phyloP scores from a whole-genome alignment of 2,113 vertebrate species.

The Balaenoptera acutorostrata region DNA sequence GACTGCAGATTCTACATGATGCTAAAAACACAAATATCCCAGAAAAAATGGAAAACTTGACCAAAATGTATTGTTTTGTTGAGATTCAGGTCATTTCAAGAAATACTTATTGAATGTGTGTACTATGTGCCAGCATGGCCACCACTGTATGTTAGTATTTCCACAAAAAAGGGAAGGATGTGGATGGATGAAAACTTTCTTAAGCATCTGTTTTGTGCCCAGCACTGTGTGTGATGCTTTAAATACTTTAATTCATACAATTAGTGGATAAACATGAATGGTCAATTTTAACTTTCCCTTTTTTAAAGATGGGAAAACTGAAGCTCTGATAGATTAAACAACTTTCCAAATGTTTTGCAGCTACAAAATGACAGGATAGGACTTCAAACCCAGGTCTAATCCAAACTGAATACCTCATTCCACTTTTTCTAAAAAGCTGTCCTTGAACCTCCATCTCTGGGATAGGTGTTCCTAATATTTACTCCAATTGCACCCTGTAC shows the following conservation, averaged over 20 bases:
- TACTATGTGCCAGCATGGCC: background rate
- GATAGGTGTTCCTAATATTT: background rate
- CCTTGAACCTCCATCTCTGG: background rate
- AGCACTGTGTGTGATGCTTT: accelerated
- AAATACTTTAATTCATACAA: background rate
- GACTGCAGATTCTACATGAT: background rate
- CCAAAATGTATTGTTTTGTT: background rate
- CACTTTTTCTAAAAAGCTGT: background rate
- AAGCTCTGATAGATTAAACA: background rate
- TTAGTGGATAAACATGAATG: background rate
- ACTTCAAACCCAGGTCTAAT: background rate
- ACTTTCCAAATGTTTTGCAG: background rate
- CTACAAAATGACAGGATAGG: background rate
- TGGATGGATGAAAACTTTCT: background rate
- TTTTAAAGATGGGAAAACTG: background rate
- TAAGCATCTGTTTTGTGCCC: background rate
- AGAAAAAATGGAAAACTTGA: background rate
- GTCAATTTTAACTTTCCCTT: background rate
- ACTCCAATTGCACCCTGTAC: accelerated
- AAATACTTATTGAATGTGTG: background rate
- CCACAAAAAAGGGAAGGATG: background rate
- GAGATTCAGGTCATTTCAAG: background rate
- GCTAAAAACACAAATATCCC: background rate
- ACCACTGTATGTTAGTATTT: background rate
- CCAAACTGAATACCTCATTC: background rate